Evolutionary conservation across 1,140 invertebrate genomes (phyloP), one percentile per base, ranked within the genome.

Genomic region (Drosophila lini): DNA sequence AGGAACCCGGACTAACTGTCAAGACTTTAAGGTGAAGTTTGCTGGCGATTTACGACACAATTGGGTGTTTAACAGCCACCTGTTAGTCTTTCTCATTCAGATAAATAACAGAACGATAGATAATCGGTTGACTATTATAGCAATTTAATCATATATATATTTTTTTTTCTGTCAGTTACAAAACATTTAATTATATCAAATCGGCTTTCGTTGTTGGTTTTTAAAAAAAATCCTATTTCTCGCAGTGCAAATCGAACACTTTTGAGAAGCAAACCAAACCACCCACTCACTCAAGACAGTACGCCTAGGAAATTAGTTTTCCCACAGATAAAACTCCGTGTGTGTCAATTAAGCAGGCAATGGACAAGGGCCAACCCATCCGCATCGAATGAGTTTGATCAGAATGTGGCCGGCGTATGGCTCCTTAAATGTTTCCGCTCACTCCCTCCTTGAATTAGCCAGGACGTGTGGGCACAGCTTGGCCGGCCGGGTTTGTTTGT

Each of bases 301-400:
- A 70, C 80, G 83, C 71, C 83, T 67, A 34, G 78, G 76, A 86
- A 86, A 86, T 86, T 86, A 88, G 83, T 86, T 86, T 86, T 88
- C 83, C 83, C 83, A 88, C 80, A 88, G 83, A 82, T 86, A 77
- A 88, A 80, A 88, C 83, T 78, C 40, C 80, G 61, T 84, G 81
- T 74, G 75, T 80, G 83, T 83, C 83, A 86, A 86, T 86, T 86
- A 86, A 86, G 79, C 61, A 77, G 70, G 65, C 57, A 64, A 67
- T 73, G 64, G 59, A 57, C 47, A 65, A 65, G 28, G 68, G 59
- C 53, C 65, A 59, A 53, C 63, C 57, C 69, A 78, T 69, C 61
- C 65, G 59, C 67, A 67, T 75, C 48, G 62, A 81, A 85, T 83
- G 63, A 62, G 70, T 88, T 86, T 84, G 62, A 86, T 86, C 83